phyloP scores from a whole-genome alignment of 2,888 invertebrate species.

The Rhyacophila evoluta region DNA sequence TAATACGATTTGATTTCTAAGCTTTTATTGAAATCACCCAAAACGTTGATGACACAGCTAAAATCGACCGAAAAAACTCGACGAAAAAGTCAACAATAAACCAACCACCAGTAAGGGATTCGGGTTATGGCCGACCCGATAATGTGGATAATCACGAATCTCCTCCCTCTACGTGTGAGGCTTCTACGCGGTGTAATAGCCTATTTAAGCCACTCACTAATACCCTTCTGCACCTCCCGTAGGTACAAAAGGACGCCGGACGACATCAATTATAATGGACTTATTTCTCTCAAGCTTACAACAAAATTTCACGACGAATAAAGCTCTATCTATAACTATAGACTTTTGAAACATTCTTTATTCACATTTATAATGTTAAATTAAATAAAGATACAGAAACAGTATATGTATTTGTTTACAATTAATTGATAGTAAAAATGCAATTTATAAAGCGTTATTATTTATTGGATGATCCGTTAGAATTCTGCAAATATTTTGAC shows the following conservation, averaged over 20 bases:
- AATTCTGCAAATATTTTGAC: background rate
- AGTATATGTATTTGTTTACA: too few species aligned
- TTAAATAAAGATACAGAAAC: too few species aligned
- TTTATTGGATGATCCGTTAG: background rate
- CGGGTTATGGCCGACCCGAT: background rate
- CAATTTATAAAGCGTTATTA: background rate
- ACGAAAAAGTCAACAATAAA: background rate
- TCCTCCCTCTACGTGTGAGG: background rate
- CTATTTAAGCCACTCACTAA: background rate
- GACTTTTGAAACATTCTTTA: background rate
- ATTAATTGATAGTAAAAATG: too few species aligned
- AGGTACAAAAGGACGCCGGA: background rate
- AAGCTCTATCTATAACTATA: background rate
- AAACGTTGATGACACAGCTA: background rate
- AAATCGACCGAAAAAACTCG: background rate
- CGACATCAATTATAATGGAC: background rate
- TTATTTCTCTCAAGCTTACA: background rate
- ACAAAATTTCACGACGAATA: background rate
- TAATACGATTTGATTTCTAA: too few species aligned
- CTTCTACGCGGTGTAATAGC: background rate
- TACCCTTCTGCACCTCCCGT: background rate
- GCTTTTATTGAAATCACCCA: background rate
- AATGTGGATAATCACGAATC: background rate
- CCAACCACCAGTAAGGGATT: background rate
- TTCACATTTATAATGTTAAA: too few species aligned